Percentiles rank a stretch among this genome's conserved stretches.
Evolutionary conservation across 2,113 vertebrate species (phyloP).

Genomic region (Dolichallabes microphthalmus): DNA sequence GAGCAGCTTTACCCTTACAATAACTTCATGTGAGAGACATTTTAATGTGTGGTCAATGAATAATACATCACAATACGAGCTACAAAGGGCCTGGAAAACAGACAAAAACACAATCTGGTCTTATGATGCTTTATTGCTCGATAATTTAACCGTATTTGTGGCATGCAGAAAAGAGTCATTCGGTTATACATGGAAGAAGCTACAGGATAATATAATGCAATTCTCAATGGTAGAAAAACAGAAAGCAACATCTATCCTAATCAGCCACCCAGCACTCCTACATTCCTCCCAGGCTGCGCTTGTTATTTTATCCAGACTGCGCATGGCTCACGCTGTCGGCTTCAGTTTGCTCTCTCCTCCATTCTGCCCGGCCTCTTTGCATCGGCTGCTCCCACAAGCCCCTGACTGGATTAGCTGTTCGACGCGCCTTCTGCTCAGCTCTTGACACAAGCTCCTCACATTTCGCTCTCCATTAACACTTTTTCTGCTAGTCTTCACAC

Average conservation of each 20-base stretch:
- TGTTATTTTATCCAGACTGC: constrained; percentile 31
- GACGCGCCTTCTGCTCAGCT: constrained; percentile 1
- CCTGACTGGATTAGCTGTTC: constrained; percentile 6
- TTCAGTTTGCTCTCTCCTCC: constrained; percentile 36
- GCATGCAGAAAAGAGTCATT: not conserved
- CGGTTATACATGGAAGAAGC: not conserved
- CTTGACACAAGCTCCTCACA: not conserved
- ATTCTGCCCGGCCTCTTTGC: constrained; percentile 23
- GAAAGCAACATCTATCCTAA: constrained; percentile 48
- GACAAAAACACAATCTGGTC: not conserved
- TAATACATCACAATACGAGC: not conserved
- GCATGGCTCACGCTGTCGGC: constrained; percentile 28
- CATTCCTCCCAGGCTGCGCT: not conserved
- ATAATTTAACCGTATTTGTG: not conserved
- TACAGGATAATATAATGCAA: constrained; percentile 3
- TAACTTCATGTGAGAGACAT: not conserved
- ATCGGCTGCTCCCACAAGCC: constrained; percentile 29
- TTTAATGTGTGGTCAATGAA: constrained; percentile 2
- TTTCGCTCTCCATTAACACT: constrained; percentile 6
- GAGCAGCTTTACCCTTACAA: not conserved
- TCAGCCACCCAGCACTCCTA: constrained; percentile 27
- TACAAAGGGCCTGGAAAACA: not conserved
- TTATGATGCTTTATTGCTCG: not conserved
- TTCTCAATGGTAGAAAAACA: not conserved
- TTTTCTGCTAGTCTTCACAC: constrained; percentile 19